phyloP scores from a whole-genome alignment of 1,140 invertebrate species.

The Thaumetopoea pityocampa region DNA sequence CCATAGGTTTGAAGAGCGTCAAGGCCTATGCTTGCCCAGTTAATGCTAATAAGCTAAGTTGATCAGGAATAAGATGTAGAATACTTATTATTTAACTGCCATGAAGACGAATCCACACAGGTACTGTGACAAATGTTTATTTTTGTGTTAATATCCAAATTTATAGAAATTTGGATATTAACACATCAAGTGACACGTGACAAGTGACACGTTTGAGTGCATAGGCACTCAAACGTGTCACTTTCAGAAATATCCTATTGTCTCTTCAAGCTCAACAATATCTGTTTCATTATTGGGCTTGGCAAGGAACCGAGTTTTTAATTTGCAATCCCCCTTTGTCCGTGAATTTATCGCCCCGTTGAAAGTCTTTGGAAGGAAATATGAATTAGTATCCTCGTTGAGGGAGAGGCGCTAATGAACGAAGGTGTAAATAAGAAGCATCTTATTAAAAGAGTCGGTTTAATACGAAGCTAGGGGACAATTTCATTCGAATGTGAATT shows the following conservation, averaged over 20 bases:
- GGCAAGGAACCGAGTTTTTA: constrained; percentile 53
- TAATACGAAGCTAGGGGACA: constrained; percentile 6
- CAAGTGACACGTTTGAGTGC: no score
- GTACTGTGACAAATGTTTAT: no score
- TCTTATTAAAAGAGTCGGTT: constrained; percentile 15
- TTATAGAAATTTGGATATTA: no score
- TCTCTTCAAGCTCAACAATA: constrained; percentile 24
- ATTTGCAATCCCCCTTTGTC: constrained; percentile 56
- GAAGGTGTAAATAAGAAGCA: constrained; percentile 22
- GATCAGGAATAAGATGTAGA: no score
- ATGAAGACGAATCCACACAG: no score
- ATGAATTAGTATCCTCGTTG: constrained; percentile 57
- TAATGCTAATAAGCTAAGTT: no score
- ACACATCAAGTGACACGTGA: no score
- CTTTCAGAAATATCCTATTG: constrained; percentile 5
- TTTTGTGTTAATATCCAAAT: no score
- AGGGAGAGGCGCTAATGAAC: constrained; percentile 38
- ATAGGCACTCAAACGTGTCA: no score
- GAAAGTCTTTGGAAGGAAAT: constrained; percentile 50
- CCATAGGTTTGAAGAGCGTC: no score
- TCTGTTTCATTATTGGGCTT: constrained; percentile 42
- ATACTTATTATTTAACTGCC: no score
- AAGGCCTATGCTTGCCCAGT: no score
- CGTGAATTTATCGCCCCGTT: constrained; percentile 53
- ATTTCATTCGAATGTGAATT: constrained; percentile 11